Conservation (phyloP, 2,888 invertebrate species). For the Thyatira batis region DNA sequence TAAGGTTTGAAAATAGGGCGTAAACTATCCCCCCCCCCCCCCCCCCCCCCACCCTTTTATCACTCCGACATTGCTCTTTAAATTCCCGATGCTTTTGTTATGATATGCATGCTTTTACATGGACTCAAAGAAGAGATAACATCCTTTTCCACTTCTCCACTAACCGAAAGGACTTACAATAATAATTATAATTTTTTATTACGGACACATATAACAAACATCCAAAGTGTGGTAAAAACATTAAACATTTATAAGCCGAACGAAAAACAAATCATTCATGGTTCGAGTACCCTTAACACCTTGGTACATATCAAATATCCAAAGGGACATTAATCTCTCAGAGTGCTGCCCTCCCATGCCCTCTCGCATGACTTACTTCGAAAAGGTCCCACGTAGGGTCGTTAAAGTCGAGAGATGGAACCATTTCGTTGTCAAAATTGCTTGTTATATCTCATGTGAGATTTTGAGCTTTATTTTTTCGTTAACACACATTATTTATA, state of each 20-base stretch:
- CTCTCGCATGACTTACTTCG: conserved; percentile 30
- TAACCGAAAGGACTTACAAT: too few relatives aligned
- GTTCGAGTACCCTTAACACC: conserved; percentile 2
- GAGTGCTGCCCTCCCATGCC: conserved; percentile 33
- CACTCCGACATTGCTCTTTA: too few relatives aligned
- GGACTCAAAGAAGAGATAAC: too few relatives aligned
- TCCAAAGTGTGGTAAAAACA: too few relatives aligned
- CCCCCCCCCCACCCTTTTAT: too few relatives aligned
- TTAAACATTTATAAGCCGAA: conserved; percentile 5
- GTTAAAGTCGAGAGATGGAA: conserved; percentile 16
- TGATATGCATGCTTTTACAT: too few relatives aligned
- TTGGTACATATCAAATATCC: conserved; percentile 32
- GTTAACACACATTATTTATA: neutral
- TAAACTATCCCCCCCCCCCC: too few relatives aligned
- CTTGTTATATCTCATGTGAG: neutral
- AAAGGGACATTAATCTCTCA: conserved; percentile 40
- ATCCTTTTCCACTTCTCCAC: too few relatives aligned
- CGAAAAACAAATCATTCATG: conserved; percentile 9
- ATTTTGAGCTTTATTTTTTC: neutral
- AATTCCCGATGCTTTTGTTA: too few relatives aligned
- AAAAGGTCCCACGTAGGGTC: conserved; percentile 27
- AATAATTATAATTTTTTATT: too few relatives aligned
- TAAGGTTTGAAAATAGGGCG: too few relatives aligned
- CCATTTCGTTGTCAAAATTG: conserved; percentile 15
- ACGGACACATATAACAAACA: too few relatives aligned